phyloP scores from a whole-genome alignment of 2,113 vertebrate genomes.

The Ceyx margarethae region DNA sequence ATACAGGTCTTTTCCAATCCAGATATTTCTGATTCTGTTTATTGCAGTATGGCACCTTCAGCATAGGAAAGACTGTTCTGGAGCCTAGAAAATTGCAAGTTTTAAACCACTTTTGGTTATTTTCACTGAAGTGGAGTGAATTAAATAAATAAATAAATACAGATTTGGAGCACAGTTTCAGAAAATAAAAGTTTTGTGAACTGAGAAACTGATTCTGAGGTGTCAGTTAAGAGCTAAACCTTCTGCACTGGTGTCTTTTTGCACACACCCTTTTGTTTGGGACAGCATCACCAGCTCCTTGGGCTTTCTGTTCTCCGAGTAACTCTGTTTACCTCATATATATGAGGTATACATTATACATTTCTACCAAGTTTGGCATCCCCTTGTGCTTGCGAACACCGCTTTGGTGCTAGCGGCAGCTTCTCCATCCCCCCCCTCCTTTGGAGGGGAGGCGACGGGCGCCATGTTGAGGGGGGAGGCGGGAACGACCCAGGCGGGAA shows the following conservation, averaged over 20 bases:
- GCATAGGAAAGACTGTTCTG: background rate
- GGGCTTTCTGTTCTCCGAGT: fast-evolving
- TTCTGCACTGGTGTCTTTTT: background rate
- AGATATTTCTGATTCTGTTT: too few species aligned
- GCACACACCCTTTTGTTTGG: background rate
- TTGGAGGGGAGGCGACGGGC: too few species aligned
- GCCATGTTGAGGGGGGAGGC: too few species aligned
- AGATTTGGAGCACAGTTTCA: background rate
- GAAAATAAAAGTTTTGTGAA: background rate
- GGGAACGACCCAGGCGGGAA: too few species aligned
- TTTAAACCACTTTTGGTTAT: background rate
- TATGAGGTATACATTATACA: too few species aligned
- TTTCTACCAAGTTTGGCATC: background rate
- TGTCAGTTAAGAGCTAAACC: background rate
- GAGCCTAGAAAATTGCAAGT: background rate
- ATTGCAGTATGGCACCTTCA: background rate
- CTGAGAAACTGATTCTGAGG: background rate
- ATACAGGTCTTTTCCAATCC: too few species aligned
- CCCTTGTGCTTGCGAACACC: background rate
- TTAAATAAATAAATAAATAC: too few species aligned
- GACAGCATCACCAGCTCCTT: background rate
- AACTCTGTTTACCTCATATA: too few species aligned
- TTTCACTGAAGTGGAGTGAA: background rate
- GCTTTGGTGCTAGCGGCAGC: background rate
- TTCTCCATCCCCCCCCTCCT: background rate